A percentile compares a stretch with the other conserved stretches of the same genome.
Conservation (phyloP, 1,140 invertebrate species). For the Drosophila neocordata region DNA sequence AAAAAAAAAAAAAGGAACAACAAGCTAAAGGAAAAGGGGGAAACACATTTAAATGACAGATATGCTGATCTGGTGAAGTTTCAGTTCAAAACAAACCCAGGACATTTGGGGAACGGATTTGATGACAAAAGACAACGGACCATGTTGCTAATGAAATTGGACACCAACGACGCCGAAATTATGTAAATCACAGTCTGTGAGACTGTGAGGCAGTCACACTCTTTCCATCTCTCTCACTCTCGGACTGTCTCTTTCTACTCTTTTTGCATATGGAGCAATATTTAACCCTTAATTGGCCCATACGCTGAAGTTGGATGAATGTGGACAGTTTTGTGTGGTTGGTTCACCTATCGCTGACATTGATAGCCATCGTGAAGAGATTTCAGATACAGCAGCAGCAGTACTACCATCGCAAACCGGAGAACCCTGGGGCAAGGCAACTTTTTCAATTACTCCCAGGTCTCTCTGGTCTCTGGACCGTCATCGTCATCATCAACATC, state of each 20-base stretch:
- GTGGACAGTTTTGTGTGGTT: constrained; percentile 51
- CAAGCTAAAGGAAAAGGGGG: neutral
- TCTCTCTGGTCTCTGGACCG: constrained; percentile 23
- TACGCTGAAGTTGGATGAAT: constrained; percentile 22
- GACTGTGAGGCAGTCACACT: constrained; percentile 25
- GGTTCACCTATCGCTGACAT: constrained; percentile 72
- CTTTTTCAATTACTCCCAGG: constrained; percentile 70
- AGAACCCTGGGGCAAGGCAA: constrained; percentile 39
- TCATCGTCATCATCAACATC: constrained; percentile 3
- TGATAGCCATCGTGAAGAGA: constrained; percentile 67
- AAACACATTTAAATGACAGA: constrained; percentile 78
- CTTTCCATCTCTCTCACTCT: neutral
- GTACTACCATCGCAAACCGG: constrained; percentile 17
- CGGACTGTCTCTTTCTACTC: neutral
- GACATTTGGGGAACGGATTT: constrained; percentile 22
- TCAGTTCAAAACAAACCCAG: constrained; percentile 61
- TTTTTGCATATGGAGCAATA: constrained; percentile 69
- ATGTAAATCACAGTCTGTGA: constrained; percentile 66
- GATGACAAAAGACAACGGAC: constrained; percentile 46
- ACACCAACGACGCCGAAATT: constrained; percentile 75
- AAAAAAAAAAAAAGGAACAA: constrained; percentile 69
- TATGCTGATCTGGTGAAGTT: constrained; percentile 56
- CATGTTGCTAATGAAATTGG: constrained; percentile 78
- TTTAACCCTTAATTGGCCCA: constrained; percentile 80
- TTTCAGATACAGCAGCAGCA: constrained; percentile 34